Evolutionary conservation across 2,113 vertebrate genomes (phyloP).

Genomic region (Seriola aureovittata): DNA sequence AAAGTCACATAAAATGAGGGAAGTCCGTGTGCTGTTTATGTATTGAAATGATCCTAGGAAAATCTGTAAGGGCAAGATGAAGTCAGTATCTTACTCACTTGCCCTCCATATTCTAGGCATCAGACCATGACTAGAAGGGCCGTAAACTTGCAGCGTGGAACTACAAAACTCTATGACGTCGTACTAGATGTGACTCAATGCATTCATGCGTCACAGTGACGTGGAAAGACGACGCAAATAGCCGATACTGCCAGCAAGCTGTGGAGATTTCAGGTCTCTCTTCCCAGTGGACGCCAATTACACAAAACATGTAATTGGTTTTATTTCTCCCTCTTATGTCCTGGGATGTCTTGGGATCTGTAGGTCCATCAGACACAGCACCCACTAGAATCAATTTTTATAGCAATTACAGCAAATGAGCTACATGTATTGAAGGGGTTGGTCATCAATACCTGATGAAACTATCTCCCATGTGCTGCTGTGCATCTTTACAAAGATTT

Average conservation of each 20-base stretch:
- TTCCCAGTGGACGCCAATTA: conserved; percentile 22
- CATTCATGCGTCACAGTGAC: not conserved
- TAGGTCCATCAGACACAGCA: not conserved
- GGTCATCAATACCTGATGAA: conserved; percentile 27
- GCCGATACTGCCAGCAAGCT: not conserved
- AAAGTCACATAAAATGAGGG: conserved; percentile 1
- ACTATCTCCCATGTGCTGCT: not conserved
- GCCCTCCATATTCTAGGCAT: not conserved
- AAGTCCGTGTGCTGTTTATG: not conserved
- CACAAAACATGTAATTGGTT: conserved; percentile 17
- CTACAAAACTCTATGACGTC: not conserved
- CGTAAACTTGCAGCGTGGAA: not conserved
- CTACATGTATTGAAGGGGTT: conserved; percentile 8
- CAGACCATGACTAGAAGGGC: not conserved
- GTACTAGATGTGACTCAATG: conserved; percentile 35
- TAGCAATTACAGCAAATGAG: conserved; percentile 38
- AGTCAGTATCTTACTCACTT: not conserved
- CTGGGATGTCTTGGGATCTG: not conserved
- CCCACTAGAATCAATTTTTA: conserved; percentile 23
- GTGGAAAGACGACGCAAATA: not conserved
- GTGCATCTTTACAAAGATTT: not conserved
- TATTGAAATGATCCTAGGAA: not conserved
- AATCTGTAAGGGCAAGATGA: not conserved
- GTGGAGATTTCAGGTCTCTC: conserved; percentile 10
- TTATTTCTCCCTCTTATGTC: not conserved